These are phyloP conservation scores for Xylophagus ater DNA, from an alignment of 2,888 invertebrate genomes.

Conservation along the genomic window DNA sequence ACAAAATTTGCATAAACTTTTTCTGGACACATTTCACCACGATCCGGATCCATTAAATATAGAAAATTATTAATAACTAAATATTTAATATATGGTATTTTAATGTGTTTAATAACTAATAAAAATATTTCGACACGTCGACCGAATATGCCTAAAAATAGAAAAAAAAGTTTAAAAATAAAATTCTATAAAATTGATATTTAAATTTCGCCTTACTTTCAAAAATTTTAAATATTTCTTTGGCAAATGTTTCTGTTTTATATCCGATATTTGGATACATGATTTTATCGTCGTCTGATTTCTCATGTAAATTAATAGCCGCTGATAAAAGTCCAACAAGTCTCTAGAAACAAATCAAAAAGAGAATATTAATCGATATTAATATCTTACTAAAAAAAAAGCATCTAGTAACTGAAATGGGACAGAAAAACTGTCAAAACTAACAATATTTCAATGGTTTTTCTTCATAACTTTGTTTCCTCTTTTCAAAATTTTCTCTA, in stretches of 20 bases:
- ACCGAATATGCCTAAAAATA: not conserved
- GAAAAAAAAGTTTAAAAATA: too few species aligned
- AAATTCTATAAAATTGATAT: too few species aligned
- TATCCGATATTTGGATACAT: slow-evolving; percentile 28
- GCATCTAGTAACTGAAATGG: too few species aligned
- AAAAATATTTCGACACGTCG: slow-evolving; percentile 25
- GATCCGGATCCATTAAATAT: slow-evolving; percentile 14
- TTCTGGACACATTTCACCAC: slow-evolving; percentile 23
- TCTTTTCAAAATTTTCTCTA: too few species aligned
- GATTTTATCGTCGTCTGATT: slow-evolving; percentile 24
- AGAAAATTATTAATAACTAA: slow-evolving; percentile 30
- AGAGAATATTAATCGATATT: not conserved
- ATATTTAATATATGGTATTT: slow-evolving; percentile 29
- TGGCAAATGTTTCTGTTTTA: slow-evolving; percentile 25
- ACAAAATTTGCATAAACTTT: slow-evolving; percentile 29
- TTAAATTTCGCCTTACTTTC: slow-evolving; percentile 22
- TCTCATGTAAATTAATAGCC: slow-evolving; percentile 30
- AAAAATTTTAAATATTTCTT: slow-evolving; percentile 28
- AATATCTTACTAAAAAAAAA: too few species aligned
- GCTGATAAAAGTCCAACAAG: slow-evolving; percentile 29
- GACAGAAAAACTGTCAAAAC: too few species aligned
- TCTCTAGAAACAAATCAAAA: slow-evolving; percentile 23
- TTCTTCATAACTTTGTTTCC: too few species aligned
- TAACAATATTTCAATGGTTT: too few species aligned
- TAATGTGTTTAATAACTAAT: slow-evolving; percentile 23